A percentile compares a stretch with the other conserved stretches of the same genome.
phyloP scores from a whole-genome alignment of 2,113 vertebrate genomes.

The Protobothrops flavoviridis region DNA sequence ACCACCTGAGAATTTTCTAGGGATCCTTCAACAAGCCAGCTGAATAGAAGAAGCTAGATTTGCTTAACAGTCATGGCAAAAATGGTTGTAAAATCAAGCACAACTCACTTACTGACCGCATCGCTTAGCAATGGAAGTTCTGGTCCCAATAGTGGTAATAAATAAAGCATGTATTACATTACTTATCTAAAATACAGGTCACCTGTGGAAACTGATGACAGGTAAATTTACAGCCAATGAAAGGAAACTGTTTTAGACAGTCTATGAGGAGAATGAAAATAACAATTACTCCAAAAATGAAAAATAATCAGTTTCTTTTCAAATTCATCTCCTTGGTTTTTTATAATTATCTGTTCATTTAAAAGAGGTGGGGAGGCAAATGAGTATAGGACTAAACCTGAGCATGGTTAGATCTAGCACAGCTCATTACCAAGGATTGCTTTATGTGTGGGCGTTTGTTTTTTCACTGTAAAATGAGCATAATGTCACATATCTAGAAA shows the following conservation, averaged over 20 bases:
- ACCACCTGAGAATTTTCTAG: neutral
- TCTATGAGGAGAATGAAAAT: slow-evolving; percentile 40
- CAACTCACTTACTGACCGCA: neutral
- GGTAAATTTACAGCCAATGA: slow-evolving; percentile 41
- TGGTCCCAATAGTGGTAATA: neutral
- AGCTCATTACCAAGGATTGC: neutral
- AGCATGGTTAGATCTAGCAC: neutral
- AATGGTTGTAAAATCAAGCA: neutral
- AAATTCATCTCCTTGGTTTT: neutral
- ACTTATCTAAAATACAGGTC: neutral
- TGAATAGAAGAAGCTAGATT: neutral
- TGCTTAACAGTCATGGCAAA: neutral
- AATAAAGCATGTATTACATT: neutral
- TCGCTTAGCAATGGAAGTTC: neutral
- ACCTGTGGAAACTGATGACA: slow-evolving; percentile 22
- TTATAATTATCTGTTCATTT: neutral
- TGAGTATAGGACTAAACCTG: neutral
- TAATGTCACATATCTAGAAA: neutral
- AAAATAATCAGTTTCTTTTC: slow-evolving; percentile 36
- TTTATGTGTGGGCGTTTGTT: neutral
- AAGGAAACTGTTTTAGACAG: slow-evolving; percentile 44
- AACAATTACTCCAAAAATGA: slow-evolving; percentile 23
- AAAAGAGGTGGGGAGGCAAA: neutral
- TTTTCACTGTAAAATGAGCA: neutral
- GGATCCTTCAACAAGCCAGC: neutral